phyloP scores from a whole-genome alignment of 2,113 vertebrate species.

The Uropsilus gracilis region DNA sequence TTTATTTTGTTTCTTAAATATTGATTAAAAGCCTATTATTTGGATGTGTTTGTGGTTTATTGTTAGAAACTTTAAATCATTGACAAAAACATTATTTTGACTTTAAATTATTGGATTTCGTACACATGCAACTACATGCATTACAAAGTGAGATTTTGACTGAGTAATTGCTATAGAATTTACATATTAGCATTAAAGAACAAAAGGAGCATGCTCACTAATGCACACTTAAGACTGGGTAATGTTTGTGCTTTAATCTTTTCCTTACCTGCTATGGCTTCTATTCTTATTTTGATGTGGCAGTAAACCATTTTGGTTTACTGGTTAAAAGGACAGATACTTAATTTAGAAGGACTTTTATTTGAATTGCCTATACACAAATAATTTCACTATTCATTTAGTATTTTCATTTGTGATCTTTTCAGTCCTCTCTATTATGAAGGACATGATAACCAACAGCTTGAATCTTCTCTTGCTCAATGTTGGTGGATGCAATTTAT shows the following conservation, averaged over 20 bases:
- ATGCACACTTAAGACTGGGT: not conserved
- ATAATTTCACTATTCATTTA: slow-evolving; percentile 15
- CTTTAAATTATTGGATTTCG: not conserved
- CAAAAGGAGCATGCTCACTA: not conserved
- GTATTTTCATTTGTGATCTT: not conserved
- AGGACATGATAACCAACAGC: not conserved
- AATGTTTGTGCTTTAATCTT: slow-evolving; percentile 22
- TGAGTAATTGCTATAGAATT: not conserved
- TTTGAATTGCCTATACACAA: not conserved
- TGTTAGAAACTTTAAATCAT: not conserved
- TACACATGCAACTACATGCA: accelerated
- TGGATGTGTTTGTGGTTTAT: not conserved
- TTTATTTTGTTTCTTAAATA: slow-evolving; percentile 45
- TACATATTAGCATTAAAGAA: not conserved
- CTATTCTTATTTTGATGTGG: not conserved
- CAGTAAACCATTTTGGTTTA: not conserved
- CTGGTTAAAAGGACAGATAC: not conserved
- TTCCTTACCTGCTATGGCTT: not conserved
- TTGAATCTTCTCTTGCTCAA: not conserved
- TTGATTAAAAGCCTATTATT: not conserved
- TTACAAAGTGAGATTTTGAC: slow-evolving; percentile 49
- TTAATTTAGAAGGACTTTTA: not conserved
- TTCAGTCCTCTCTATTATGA: not conserved
- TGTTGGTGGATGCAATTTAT: not conserved
- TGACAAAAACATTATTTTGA: not conserved